Conservation (phyloP, 2,888 invertebrate genomes). For the Linnaemya vulpina region DNA sequence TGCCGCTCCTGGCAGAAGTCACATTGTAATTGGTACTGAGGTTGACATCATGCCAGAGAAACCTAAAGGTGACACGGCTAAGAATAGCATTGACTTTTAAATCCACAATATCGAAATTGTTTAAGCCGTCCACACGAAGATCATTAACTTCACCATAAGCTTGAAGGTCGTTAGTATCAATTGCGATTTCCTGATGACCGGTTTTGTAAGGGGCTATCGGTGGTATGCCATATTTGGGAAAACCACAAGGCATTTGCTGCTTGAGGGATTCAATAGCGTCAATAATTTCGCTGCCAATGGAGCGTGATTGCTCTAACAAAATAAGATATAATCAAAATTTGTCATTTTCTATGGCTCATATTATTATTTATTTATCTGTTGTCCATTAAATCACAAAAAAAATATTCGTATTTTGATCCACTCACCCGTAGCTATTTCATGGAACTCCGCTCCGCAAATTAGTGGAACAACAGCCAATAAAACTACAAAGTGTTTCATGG, state of each 20-base stretch:
- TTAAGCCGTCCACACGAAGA: constrained; percentile 75
- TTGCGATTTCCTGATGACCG: constrained; percentile 72
- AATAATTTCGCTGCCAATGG: constrained; percentile 73
- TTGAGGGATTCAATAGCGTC: constrained; percentile 74
- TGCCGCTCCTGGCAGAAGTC: constrained; percentile 60
- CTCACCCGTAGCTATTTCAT: constrained; percentile 59
- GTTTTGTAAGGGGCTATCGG: constrained; percentile 76
- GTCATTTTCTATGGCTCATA: constrained; percentile 3
- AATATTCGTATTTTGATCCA: not conserved
- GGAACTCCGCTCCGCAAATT: constrained; percentile 49
- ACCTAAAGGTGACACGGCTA: constrained; percentile 74
- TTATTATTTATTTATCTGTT: not conserved
- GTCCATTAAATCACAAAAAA: too few relatives aligned
- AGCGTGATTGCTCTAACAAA: constrained; percentile 74
- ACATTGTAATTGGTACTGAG: constrained; percentile 76
- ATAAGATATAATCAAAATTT: not conserved
- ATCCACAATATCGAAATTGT: constrained; percentile 75
- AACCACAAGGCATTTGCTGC: constrained; percentile 76
- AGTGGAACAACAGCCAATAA: constrained; percentile 72
- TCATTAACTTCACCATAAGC: constrained; percentile 74
- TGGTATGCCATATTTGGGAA: constrained; percentile 76
- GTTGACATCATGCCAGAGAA: constrained; percentile 75
- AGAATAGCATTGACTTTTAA: constrained; percentile 72
- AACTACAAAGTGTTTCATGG: constrained; percentile 74
- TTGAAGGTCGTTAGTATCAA: constrained; percentile 70